Conservation (phyloP, 2,797 vertebrate species). For the Philypnodon macrostomus region DNA sequence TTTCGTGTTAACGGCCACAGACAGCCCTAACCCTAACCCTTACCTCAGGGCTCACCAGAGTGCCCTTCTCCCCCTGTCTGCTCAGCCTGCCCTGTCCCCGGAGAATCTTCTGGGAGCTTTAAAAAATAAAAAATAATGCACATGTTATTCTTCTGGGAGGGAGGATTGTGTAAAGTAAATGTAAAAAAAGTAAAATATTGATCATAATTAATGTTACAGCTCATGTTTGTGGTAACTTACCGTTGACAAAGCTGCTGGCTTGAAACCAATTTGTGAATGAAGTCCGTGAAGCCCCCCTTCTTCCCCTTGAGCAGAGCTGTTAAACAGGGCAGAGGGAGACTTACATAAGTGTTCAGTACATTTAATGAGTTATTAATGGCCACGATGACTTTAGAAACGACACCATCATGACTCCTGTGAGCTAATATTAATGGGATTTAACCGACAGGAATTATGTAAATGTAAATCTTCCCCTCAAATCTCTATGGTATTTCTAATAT, state of each 20-base stretch:
- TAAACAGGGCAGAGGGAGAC: slow-evolving; percentile 6
- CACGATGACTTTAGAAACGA: neutral
- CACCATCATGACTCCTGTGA: neutral
- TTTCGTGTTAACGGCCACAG: slow-evolving; percentile 48
- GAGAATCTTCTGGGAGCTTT: slow-evolving; percentile 56
- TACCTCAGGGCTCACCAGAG: slow-evolving; percentile 42
- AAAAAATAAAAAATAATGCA: slow-evolving; percentile 11
- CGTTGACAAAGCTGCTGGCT: slow-evolving; percentile 61
- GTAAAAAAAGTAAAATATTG: no score
- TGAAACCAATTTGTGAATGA: slow-evolving; percentile 69
- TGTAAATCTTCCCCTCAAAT: no score
- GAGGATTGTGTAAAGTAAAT: no score
- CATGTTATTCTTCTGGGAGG: neutral
- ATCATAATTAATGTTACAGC: no score
- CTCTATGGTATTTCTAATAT: no score
- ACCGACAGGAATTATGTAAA: no score
- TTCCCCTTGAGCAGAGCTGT: slow-evolving; percentile 78
- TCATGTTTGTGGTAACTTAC: slow-evolving; percentile 57
- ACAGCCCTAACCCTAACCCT: no score
- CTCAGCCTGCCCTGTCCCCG: slow-evolving; percentile 35
- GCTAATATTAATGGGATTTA: no score
- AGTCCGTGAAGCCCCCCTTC: slow-evolving; percentile 66
- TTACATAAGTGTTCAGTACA: slow-evolving; percentile 42
- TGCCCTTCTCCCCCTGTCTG: slow-evolving; percentile 23
- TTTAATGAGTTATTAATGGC: slow-evolving; percentile 18